Evolutionary conservation across 2,888 invertebrate species (phyloP).

Genomic region (Sinhomidia bicolor): DNA sequence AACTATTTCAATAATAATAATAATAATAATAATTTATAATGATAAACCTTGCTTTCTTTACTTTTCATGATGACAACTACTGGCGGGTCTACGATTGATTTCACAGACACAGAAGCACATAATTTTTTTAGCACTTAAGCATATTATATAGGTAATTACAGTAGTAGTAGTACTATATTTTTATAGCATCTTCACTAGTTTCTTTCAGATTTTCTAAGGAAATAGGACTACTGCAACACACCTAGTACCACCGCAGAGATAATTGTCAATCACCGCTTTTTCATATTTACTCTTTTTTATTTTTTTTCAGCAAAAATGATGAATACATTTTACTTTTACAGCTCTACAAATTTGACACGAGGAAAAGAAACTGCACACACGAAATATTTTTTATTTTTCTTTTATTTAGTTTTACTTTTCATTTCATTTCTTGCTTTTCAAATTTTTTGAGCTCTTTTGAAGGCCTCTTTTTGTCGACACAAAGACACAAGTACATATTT

Average conservation of each 20-base stretch:
- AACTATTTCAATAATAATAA: neutral
- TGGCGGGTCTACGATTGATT: slow-evolving; percentile 18
- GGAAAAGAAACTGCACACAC: slow-evolving; percentile 17
- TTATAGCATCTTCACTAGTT: neutral
- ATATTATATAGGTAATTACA: neutral
- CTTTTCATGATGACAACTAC: neutral
- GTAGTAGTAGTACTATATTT: neutral
- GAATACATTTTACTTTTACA: slow-evolving; percentile 4
- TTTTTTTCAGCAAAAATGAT: neutral
- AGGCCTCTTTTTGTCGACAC: slow-evolving; percentile 75
- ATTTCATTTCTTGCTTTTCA: slow-evolving; percentile 58
- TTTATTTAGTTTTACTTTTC: slow-evolving; percentile 4
- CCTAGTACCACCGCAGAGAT: neutral
- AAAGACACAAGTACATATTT: slow-evolving; percentile 74
- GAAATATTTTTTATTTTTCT: slow-evolving; percentile 22
- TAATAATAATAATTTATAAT: neutral
- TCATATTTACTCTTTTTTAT: neutral
- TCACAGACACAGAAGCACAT: slow-evolving; percentile 50
- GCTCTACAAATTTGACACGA: slow-evolving; percentile 47
- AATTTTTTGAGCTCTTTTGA: slow-evolving; percentile 72
- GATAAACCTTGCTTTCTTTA: neutral
- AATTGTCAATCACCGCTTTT: neutral
- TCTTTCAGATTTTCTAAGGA: neutral
- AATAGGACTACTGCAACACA: slow-evolving; percentile 17
- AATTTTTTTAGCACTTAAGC: slow-evolving; percentile 24